Percentiles rank a stretch among this genome's conserved stretches.
phyloP scores from a whole-genome alignment of 92 coral and sea anemone species.

The Siderastrea radians region DNA sequence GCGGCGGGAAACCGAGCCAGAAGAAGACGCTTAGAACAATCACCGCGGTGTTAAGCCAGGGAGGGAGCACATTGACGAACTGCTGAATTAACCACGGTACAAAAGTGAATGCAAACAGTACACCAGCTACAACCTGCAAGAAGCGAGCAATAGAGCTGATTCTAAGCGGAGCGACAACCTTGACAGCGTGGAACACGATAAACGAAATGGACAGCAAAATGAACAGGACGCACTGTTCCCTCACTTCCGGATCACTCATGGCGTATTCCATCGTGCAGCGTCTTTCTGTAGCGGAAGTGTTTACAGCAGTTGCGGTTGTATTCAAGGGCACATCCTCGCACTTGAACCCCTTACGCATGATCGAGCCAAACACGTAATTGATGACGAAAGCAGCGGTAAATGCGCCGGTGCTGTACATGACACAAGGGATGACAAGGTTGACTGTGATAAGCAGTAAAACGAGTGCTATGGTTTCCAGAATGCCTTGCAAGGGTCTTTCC shows the following conservation, averaged over 20 bases:
- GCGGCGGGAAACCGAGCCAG: slow-evolving; percentile 91
- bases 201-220: slow-evolving; percentile 49
- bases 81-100: slow-evolving; percentile 90
- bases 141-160: slow-evolving; percentile 26
- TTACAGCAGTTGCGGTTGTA: slow-evolving; percentile 7
- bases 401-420: slow-evolving; percentile 76
- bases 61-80: slow-evolving; percentile 68
- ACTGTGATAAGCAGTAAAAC: slow-evolving; percentile 67
- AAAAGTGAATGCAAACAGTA: slow-evolving; percentile 54
- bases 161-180: slow-evolving; percentile 10
- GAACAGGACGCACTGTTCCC: slow-evolving; percentile 55
- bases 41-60: slow-evolving; percentile 68
- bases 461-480: slow-evolving; percentile 61
- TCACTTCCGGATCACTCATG: slow-evolving; percentile 51
- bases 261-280: slow-evolving; percentile 39
- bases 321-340: slow-evolving; percentile 44
- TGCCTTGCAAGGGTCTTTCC: slow-evolving; percentile 65
- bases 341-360: slow-evolving; percentile 76
- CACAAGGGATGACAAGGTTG: slow-evolving; percentile 75
- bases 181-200: slow-evolving; percentile 35
- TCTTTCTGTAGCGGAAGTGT: slow-evolving; percentile 20
- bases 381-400: slow-evolving; percentile 82
- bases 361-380: slow-evolving; percentile 74
- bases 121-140: slow-evolving; percentile 65
- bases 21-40: slow-evolving; percentile 77